Evolutionary conservation across 2,113 vertebrate genomes (phyloP).

Genomic region (Ibidorhyncha struthersii): DNA sequence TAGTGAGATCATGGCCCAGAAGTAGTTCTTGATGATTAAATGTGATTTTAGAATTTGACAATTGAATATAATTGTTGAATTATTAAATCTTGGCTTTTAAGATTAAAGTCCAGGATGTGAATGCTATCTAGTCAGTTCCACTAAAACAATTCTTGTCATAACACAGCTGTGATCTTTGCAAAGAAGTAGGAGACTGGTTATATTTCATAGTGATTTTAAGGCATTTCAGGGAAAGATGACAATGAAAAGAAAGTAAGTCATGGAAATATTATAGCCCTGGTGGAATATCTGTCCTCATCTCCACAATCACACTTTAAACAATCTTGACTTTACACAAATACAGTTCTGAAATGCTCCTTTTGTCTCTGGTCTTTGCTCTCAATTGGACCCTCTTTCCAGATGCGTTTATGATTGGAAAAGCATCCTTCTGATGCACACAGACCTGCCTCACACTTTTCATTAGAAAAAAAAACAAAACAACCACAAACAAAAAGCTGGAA

Average conservation of each 20-base stretch:
- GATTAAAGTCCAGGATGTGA: slow-evolving; percentile 63
- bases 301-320: neutral
- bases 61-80: slow-evolving; percentile 1
- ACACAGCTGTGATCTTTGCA: slow-evolving; percentile 44
- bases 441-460: neutral
- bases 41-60: neutral
- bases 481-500: neutral
- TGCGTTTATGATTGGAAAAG: neutral
- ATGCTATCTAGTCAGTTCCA: slow-evolving; percentile 38
- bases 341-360: neutral
- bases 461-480: neutral
- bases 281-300: neutral
- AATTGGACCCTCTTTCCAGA: neutral
- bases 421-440: neutral
- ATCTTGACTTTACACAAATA: neutral
- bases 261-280: neutral
- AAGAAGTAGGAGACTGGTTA: neutral
- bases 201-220: slow-evolving; percentile 24
- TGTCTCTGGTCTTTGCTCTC: neutral
- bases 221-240: neutral
- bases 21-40: slow-evolving; percentile 4
- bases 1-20: slow-evolving; percentile 10
- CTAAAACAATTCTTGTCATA: slow-evolving; percentile 58
- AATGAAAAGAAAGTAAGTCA: neutral
- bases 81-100: neutral